Evolutionary conservation across 2,113 vertebrate genomes (phyloP).

Genomic region (Formicarius rufipectus): DNA sequence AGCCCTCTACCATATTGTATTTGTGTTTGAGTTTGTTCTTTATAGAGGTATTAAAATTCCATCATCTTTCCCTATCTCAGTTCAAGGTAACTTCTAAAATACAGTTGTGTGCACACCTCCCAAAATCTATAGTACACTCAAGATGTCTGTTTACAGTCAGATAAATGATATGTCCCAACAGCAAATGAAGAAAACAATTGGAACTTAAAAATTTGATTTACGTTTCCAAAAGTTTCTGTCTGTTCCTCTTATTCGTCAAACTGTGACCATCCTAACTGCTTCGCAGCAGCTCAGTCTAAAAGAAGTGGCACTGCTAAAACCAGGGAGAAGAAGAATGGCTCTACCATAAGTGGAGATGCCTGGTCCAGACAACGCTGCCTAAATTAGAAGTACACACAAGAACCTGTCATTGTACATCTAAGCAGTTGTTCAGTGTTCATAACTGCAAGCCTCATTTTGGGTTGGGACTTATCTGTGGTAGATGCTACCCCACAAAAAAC

Average conservation of each 20-base stretch:
- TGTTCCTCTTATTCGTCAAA: background rate
- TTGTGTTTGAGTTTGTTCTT: background rate
- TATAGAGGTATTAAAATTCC: background rate
- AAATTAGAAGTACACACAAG: background rate
- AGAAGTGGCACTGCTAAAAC: background rate
- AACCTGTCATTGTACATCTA: background rate
- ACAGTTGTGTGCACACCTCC: background rate
- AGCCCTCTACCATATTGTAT: background rate
- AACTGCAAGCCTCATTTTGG: background rate
- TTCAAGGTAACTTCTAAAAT: background rate
- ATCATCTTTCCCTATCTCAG: background rate
- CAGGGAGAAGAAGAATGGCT: background rate
- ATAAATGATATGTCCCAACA: background rate
- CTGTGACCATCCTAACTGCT: background rate
- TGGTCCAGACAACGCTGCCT: background rate
- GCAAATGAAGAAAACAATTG: background rate
- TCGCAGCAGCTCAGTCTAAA: background rate
- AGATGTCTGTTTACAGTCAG: background rate
- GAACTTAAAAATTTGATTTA: background rate
- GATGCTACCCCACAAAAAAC: background rate
- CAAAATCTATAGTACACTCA: background rate
- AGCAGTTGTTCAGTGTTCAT: background rate
- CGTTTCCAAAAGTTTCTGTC: background rate
- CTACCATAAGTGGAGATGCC: background rate
- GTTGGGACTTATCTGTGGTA: background rate